These are phyloP conservation scores for Elmis aenea DNA, from an alignment of 2,888 invertebrate species.

Conservation along the genomic window DNA sequence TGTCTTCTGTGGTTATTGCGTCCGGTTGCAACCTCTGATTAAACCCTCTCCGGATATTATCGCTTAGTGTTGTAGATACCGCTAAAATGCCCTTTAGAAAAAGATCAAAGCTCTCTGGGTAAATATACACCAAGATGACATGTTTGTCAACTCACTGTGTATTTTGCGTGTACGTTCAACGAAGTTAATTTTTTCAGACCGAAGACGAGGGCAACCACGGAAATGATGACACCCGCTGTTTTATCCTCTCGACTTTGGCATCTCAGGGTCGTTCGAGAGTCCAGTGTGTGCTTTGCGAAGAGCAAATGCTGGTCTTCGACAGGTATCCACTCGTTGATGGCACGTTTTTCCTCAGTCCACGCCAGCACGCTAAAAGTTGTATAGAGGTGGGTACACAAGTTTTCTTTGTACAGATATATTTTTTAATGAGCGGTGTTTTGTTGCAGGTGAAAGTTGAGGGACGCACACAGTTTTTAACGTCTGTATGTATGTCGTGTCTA, in stretches of 20 bases:
- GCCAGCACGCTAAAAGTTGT: constrained; percentile 81
- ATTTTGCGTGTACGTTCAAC: not conserved
- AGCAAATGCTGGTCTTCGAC: constrained; percentile 89
- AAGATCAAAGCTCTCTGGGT: constrained; percentile 17
- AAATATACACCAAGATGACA: no score
- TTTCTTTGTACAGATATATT: constrained; percentile 12
- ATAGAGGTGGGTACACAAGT: constrained; percentile 86
- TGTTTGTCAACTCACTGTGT: not conserved
- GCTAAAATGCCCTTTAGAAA: no score
- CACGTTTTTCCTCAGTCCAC: constrained; percentile 94
- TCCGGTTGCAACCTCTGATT: constrained; percentile 25
- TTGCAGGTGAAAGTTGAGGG: constrained; percentile 86
- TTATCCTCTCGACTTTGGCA: constrained; percentile 91
- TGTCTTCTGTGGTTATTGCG: constrained; percentile 25
- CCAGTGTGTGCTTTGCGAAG: constrained; percentile 83
- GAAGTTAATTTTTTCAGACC: constrained; percentile 63
- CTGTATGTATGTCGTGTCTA: constrained; percentile 91
- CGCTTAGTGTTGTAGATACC: constrained; percentile 4
- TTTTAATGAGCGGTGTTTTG: constrained; percentile 1
- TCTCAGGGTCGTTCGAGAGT: constrained; percentile 83
- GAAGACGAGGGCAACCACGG: constrained; percentile 98
- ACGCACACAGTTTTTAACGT: constrained; percentile 83
- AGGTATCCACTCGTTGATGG: constrained; percentile 97
- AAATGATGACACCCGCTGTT: constrained; percentile 95
- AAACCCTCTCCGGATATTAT: constrained; percentile 28